A percentile compares a stretch with the other conserved stretches of the same genome.
These are phyloP conservation scores for Pseudomyrmex gracilis DNA, from an alignment of 1,140 invertebrate species.

Conservation along the genomic window DNA sequence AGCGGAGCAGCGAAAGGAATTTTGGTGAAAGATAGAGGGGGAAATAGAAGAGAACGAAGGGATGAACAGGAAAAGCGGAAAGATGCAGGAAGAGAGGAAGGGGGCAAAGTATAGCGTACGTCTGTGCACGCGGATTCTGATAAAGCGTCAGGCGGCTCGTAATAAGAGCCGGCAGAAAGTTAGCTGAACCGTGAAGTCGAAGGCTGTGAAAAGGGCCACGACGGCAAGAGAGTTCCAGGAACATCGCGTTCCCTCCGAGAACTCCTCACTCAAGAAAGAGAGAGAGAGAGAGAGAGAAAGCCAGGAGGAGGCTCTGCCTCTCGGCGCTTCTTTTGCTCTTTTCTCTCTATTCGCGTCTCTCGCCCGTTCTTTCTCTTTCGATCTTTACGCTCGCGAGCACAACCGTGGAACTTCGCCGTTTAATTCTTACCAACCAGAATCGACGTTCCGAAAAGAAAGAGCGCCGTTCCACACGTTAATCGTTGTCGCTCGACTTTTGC, in stretches of 20 bases:
- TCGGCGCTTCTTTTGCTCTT: conserved; percentile 54
- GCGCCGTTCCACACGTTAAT: conserved; percentile 32
- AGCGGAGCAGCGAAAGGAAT: conserved; percentile 14
- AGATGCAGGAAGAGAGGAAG: conserved; percentile 55
- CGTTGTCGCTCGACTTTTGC: not conserved
- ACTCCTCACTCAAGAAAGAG: conserved; percentile 57
- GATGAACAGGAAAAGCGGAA: not conserved
- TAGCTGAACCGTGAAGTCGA: conserved; percentile 79
- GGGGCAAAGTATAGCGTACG: conserved; percentile 53
- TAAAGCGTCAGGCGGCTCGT: conserved; percentile 73
- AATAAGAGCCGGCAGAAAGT: conserved; percentile 81
- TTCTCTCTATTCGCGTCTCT: conserved; percentile 47
- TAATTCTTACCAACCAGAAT: conserved; percentile 48
- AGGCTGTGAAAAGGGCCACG: conserved; percentile 57
- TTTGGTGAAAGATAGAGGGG: conserved; percentile 44
- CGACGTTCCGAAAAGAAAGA: conserved; percentile 31
- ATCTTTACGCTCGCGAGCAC: conserved; percentile 16
- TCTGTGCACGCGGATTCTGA: conserved; percentile 61
- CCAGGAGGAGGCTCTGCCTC: conserved; percentile 6
- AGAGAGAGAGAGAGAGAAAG: conserved; percentile 9
- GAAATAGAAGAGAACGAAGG: conserved; percentile 10
- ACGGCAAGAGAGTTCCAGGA: conserved; percentile 74
- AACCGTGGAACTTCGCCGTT: conserved; percentile 39
- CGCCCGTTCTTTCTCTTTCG: conserved; percentile 11
- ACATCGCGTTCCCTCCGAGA: conserved; percentile 73